A percentile compares a stretch with the other conserved stretches of the same genome.
Conservation (phyloP, 2,888 invertebrate species). For the Eulithis prunata region DNA sequence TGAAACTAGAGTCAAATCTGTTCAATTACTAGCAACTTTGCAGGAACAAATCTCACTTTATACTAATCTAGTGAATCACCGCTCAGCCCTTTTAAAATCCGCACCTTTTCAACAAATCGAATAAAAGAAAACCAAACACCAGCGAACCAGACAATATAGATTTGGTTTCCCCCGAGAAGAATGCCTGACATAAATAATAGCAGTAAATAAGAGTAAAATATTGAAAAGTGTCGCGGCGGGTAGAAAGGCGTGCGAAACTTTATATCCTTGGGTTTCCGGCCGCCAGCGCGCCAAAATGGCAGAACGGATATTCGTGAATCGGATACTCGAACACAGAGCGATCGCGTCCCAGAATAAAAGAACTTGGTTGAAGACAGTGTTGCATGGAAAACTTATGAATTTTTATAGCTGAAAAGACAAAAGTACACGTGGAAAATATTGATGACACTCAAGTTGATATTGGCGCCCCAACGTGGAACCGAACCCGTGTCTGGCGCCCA, state of each 20-base stretch:
- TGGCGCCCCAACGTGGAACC: slow-evolving; percentile 9
- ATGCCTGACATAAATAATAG: slow-evolving; percentile 79
- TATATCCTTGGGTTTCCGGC: slow-evolving; percentile 82
- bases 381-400: slow-evolving; percentile 6
- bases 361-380: slow-evolving; percentile 59
- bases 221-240: slow-evolving; percentile 81
- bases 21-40: too few species aligned
- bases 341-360: slow-evolving; percentile 54
- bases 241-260: slow-evolving; percentile 79
- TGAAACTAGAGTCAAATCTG: too few species aligned
- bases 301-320: slow-evolving; percentile 79
- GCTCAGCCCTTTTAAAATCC: too few species aligned
- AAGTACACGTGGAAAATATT: too few species aligned
- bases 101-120: too few species aligned
- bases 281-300: slow-evolving; percentile 78
- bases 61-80: too few species aligned
- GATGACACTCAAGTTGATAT: neutral
- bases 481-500: neutral
- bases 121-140: slow-evolving; percentile 50
- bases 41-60: too few species aligned
- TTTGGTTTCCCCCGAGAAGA: slow-evolving; percentile 68
- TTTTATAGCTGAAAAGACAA: too few species aligned
- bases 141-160: slow-evolving; percentile 55
- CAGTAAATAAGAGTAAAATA: slow-evolving; percentile 84
- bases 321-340: slow-evolving; percentile 55